Percentiles rank a stretch among this genome's conserved stretches.
These are phyloP conservation scores for Papio anubis DNA, from an alignment of 2,113 vertebrate genomes.

Conservation along the genomic window DNA sequence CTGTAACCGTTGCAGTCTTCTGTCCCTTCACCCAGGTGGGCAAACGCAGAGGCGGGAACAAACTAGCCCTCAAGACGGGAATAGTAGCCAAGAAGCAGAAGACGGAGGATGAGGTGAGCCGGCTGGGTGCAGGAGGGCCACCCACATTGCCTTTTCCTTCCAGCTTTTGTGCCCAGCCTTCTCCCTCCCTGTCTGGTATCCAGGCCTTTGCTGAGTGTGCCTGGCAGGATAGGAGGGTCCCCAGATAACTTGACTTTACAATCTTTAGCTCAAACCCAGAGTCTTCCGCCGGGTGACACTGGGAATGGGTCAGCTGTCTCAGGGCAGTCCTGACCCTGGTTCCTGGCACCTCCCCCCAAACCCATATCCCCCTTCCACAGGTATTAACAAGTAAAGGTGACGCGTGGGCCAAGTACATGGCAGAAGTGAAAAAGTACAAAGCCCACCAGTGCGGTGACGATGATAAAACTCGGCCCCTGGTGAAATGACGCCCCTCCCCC, in stretches of 20 bases:
- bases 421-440: slow-evolving; percentile 98
- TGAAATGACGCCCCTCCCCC: slow-evolving; percentile 87
- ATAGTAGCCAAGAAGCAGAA: slow-evolving; percentile 98
- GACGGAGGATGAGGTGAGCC: slow-evolving; percentile 90
- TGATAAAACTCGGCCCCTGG: slow-evolving; percentile 96
- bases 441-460: slow-evolving; percentile 97
- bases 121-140: neutral
- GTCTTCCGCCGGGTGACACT: neutral
- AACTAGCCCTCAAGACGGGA: slow-evolving; percentile 96
- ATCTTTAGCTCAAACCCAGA: neutral
- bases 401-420: slow-evolving; percentile 98
- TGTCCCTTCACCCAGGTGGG: slow-evolving; percentile 99
- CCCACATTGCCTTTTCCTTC: neutral
- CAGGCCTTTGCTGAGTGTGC: neutral
- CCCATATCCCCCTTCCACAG: slow-evolving; percentile 74
- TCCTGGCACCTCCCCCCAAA: neutral
- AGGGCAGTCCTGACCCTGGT: neutral
- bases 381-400: slow-evolving; percentile 93
- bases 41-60: slow-evolving; percentile 95
- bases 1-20: slow-evolving; percentile 97
- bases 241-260: neutral
- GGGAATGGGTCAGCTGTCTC: slow-evolving; percentile 18
- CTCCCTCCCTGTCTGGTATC: neutral
- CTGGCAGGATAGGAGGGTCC: neutral
- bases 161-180: neutral